A percentile compares a stretch with the other conserved stretches of the same genome.
Conservation (phyloP, 2,888 invertebrate species). For the Drosophila acutilabella region DNA sequence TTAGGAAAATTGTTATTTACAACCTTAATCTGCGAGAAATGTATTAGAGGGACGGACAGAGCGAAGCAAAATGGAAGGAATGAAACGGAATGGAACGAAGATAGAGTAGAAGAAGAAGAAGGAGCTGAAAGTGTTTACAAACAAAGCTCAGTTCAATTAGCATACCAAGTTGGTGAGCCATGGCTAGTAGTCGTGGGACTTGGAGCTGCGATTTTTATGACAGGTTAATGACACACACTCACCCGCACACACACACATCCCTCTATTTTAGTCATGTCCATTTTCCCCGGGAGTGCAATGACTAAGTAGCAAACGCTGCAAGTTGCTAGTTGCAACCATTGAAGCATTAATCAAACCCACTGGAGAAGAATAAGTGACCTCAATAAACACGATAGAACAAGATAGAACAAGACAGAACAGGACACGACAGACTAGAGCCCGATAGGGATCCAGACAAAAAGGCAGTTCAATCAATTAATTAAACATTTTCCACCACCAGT, state of each 20-base stretch:
- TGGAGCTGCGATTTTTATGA: constrained; percentile 72
- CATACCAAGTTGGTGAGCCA: constrained; percentile 72
- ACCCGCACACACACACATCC: background rate
- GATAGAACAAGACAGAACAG: constrained; percentile 35
- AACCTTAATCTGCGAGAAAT: constrained; percentile 74
- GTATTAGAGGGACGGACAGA: constrained; percentile 71
- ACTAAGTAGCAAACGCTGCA: constrained; percentile 16
- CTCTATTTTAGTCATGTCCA: background rate
- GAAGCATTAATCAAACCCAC: constrained; percentile 47
- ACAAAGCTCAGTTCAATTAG: constrained; percentile 73
- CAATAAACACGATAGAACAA: constrained; percentile 50
- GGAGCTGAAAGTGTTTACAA: constrained; percentile 69
- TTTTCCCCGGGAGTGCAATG: constrained; percentile 30
- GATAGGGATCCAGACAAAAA: constrained; percentile 25
- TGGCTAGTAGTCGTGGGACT: constrained; percentile 50
- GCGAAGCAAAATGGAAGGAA: constrained; percentile 20
- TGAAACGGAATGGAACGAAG: too few relatives aligned
- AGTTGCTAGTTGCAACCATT: constrained; percentile 12
- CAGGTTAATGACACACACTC: constrained; percentile 73
- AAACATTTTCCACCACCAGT: constrained; percentile 68
- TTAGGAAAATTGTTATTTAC: constrained; percentile 73
- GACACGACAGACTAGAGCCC: background rate
- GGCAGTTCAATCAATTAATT: constrained; percentile 79
- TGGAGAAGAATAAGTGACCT: constrained; percentile 56
- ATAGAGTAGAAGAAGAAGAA: background rate